Conservation (phyloP, 2,113 vertebrate genomes). For the Danionella cerebrum region DNA sequence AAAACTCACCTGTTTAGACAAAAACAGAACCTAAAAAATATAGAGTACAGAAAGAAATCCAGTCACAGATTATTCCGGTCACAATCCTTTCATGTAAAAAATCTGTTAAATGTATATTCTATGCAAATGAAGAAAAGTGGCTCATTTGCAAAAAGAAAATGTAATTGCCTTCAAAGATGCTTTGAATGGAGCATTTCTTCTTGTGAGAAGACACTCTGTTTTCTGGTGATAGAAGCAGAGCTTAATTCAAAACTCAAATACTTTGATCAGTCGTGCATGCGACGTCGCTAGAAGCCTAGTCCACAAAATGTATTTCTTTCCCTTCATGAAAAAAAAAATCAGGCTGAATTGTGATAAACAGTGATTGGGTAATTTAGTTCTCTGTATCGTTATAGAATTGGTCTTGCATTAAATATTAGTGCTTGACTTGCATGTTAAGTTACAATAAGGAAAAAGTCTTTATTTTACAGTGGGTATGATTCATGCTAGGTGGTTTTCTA, state of each 20-base stretch:
- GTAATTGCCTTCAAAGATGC: slow-evolving; percentile 55
- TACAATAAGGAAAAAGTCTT: no score
- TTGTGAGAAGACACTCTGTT: slow-evolving; percentile 39
- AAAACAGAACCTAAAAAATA: background rate
- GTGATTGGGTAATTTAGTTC: background rate
- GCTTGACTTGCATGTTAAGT: no score
- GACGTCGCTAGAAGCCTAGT: slow-evolving; percentile 18
- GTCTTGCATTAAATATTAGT: background rate
- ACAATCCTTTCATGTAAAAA: background rate
- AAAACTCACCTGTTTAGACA: background rate
- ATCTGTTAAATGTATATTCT: background rate
- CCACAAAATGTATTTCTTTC: slow-evolving; percentile 16
- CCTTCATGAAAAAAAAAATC: slow-evolving; percentile 3
- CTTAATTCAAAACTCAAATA: slow-evolving; percentile 35
- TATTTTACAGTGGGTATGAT: no score
- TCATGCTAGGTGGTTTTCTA: no score
- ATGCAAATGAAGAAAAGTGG: background rate
- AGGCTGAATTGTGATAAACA: background rate
- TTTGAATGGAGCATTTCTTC: slow-evolving; percentile 44
- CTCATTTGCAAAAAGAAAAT: slow-evolving; percentile 44
- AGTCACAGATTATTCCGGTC: background rate
- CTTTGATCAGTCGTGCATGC: slow-evolving; percentile 43
- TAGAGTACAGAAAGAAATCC: no score
- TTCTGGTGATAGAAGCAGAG: slow-evolving; percentile 44
- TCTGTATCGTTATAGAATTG: background rate